Percentiles rank a stretch among this genome's conserved stretches.
These are phyloP conservation scores for Drosophila acutilabella DNA, from an alignment of 2,888 invertebrate genomes.

Conservation along the genomic window DNA sequence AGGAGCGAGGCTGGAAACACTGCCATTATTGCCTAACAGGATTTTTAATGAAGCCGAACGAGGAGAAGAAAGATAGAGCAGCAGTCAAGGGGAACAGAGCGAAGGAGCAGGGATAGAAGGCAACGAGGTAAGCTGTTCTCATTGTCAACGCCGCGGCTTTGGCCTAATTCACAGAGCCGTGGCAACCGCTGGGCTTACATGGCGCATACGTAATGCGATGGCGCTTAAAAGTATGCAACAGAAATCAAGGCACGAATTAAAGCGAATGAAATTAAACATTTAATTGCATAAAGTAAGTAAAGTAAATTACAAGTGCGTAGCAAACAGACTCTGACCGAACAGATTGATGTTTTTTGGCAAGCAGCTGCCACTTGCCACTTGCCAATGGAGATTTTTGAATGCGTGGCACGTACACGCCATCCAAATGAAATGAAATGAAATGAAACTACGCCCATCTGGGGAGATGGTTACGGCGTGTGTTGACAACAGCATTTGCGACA, in stretches of 20 bases:
- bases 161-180: slow-evolving; percentile 61
- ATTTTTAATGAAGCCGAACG: slow-evolving; percentile 64
- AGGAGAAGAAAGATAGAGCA: neutral
- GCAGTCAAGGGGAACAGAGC: neutral
- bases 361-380: slow-evolving; percentile 42
- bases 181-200: slow-evolving; percentile 37
- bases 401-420: slow-evolving; percentile 62
- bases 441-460: slow-evolving; percentile 64
- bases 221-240: slow-evolving; percentile 31
- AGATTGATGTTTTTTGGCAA: slow-evolving; percentile 60
- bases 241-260: slow-evolving; percentile 47
- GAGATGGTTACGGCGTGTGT: slow-evolving; percentile 29
- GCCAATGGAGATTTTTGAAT: slow-evolving; percentile 45
- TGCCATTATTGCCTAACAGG: slow-evolving; percentile 55
- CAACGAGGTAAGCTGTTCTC: slow-evolving; percentile 9
- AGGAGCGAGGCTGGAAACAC: neutral
- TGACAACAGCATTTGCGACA: slow-evolving; percentile 47
- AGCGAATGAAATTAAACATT: slow-evolving; percentile 60
- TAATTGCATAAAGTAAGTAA: slow-evolving; percentile 65
- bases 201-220: slow-evolving; percentile 47
- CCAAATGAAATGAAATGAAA: slow-evolving; percentile 76
- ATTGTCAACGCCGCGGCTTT: slow-evolving; percentile 59
- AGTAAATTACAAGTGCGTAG: slow-evolving; percentile 42
- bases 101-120: neutral
- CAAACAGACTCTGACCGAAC: slow-evolving; percentile 32